Evolutionary conservation across 2,888 invertebrate genomes (phyloP), one percentile per base, ranked within the genome.

Genomic region (Eucera pruinosa): DNA sequence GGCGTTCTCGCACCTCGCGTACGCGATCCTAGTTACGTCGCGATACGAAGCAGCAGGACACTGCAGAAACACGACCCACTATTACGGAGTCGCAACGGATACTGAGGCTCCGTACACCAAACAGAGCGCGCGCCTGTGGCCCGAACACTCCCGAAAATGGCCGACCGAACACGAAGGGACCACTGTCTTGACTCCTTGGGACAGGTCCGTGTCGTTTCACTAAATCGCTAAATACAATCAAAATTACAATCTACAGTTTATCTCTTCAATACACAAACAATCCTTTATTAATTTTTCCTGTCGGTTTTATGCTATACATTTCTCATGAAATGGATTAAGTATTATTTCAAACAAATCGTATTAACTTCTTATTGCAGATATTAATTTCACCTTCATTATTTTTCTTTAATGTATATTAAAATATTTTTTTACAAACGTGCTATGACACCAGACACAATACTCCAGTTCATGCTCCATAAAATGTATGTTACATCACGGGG

Each of bases 11-110:
- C 55, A 54, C 60, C 58, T 78, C 69, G 65, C 69, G 55, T 50
- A 67, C 64, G 62, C 45, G 72, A 62, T 55, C 47, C 41, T 25
- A 27, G 36, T 27, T 25, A 67, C 79, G 67, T 72, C 68, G 65
- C 73, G 67, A 43, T 45, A 54, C 52, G 33, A 60, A 27, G 23
- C 43, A 62, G 25, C 18, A 20, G 30, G 25, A 45, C 25, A 61
- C 54, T 41, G 43, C 66, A 20, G 30, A 15, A 43, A 68, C 75
- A n/a, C 64, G 64, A 65, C 61, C 71, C 33, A 54, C 62, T 43
- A 27, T n/a, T 45, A 61, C 70, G 71, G 71, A 78, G 73, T 78
- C 85, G 78, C 78, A 70, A 69, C 62, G 69, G 71, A 64, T 36
- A 84, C 84, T 84, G 82, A 55, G 27, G 62, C 33, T 25, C 43